Evolutionary conservation across 23 tunicate genomes (phyloP), one percentile per base, ranked within the genome.

Genomic region (Halocynthia aurantium): DNA sequence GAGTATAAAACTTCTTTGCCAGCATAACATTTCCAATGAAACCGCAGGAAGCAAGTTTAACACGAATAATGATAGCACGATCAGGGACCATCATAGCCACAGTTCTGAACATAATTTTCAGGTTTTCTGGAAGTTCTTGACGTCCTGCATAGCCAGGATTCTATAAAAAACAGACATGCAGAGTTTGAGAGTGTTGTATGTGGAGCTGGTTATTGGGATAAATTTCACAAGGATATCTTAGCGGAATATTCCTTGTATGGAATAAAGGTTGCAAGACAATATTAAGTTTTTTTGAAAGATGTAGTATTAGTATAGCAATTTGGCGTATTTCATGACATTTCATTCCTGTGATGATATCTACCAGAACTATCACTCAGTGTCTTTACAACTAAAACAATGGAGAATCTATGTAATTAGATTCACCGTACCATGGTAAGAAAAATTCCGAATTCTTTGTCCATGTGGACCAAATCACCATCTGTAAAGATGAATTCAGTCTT

Each of bases 71-170:
- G 88, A 96, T 96, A 76, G 87, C 84, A 52, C 99, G 62, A 75
- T 96, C 99, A 0, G 99, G 99, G n/a, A 96, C 99, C 99, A 96
- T 96, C 99, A 96, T 96, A 54, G 99, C 99, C 20, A 90, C 95
- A 8, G 99, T 82, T 8, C 99, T 85, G 93, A 96, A 96, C 66
- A 89, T 90, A 55, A 96, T 96, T 81, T 96, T 96, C 81, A 96
- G 64, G 55, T 96, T 96, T 80, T 96, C 99, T 6, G 99, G 99
- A 51, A 96, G 73, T 77, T 96, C 99, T 63, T 96, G 99, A 53
- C 99, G 69, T 11, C 99, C 99, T 50, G 99, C 99, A 75, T 96
- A 96, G 62, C 99, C 99, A 51, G 99, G 99, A 67, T 96, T 96
- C 98, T 92, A 69, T 60, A 73, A 18, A 65, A 70, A 15, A 0